phyloP scores from a whole-genome alignment of 2,888 invertebrate species.

The Opisthograptis luteolata region DNA sequence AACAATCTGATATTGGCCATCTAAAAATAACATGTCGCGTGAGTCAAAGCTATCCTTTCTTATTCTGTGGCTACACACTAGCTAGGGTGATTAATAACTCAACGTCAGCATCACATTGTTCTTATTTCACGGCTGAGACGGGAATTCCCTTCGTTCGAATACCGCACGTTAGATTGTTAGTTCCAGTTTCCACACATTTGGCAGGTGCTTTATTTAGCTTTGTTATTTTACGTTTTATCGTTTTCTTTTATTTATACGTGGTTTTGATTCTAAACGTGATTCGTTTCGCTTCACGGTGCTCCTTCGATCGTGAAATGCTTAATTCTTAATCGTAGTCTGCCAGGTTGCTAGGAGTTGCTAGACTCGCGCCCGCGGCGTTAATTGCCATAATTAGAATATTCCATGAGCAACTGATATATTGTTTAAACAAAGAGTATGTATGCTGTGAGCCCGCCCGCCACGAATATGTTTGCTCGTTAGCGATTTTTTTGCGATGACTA shows the following conservation, averaged over 20 bases:
- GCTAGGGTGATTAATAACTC: conserved; percentile 20
- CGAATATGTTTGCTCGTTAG: conserved; percentile 53
- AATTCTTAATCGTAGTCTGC: conserved; percentile 29
- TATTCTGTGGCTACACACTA: conserved; percentile 1
- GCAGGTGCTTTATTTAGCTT: too few species aligned
- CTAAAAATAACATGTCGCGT: conserved; percentile 14
- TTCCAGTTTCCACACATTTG: too few species aligned
- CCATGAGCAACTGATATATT: conserved; percentile 50
- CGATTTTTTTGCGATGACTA: conserved; percentile 45
- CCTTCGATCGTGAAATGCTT: conserved; percentile 45
- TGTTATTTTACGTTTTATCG: neutral
- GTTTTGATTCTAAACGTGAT: conserved; percentile 28
- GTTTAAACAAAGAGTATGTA: conserved; percentile 47
- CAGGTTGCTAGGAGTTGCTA: conserved; percentile 11
- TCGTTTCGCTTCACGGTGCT: conserved; percentile 47
- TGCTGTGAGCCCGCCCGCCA: too few species aligned
- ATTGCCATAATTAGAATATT: conserved; percentile 61
- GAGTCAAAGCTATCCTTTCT: too few species aligned
- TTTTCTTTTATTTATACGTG: conserved; percentile 17
- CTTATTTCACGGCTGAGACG: conserved; percentile 17
- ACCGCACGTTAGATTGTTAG: too few species aligned
- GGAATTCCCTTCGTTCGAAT: conserved; percentile 13
- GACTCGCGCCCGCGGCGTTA: conserved; percentile 40
- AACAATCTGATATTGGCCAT: conserved; percentile 12
- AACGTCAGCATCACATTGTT: conserved; percentile 16